Evolutionary conservation across 2,888 invertebrate genomes (phyloP), one percentile per base, ranked within the genome.

Genomic region (Drosophila differens): DNA sequence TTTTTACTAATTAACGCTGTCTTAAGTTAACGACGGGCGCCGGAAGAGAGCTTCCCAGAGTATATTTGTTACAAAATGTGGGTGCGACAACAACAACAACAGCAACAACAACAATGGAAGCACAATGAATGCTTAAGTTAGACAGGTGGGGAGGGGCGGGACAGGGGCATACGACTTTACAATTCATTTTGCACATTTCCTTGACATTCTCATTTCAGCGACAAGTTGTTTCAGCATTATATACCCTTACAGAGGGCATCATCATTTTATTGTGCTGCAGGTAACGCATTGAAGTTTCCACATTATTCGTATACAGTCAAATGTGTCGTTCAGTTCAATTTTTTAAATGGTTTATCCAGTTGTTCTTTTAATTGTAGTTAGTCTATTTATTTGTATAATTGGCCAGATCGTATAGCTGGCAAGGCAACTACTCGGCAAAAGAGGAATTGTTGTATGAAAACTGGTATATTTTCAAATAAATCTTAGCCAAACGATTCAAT

Each of bases 181-280:
- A 85, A 89, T 85, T 87, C 90, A 85, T 85, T 85, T 87, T 87
- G 74, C 88, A 87, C 88, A 89, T 85, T 85, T 89, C 88, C 89
- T 84, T 85, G 85, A 89, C 88, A 87, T 85, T 85, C 70, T 89
- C 85, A 89, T 87, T 85, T 89, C 53, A 83, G 76, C 60, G 53
- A 30, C 12, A 68, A 53, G 47, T 66, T 55, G 49, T n/a, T 28
- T 28, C 57, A 39, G 7, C 39, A 57, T 57, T 57, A 28, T 9
- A 3, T 57, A 57, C 37, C 37, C 55, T 39, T 25, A 47, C 47
- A 16, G 2, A 2, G 9, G 16, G 16, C 16, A 25, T 16, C 47
- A 25, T 16, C 22, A 22, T 9, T 47, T 47, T 9, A 16, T 47
- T 47, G 7, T 47, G 16, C 47, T 16, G 4, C 47, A 47, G 22